These are phyloP conservation scores for Seriola aureovittata DNA, from an alignment of 2,113 vertebrate genomes.

Conservation along the genomic window DNA sequence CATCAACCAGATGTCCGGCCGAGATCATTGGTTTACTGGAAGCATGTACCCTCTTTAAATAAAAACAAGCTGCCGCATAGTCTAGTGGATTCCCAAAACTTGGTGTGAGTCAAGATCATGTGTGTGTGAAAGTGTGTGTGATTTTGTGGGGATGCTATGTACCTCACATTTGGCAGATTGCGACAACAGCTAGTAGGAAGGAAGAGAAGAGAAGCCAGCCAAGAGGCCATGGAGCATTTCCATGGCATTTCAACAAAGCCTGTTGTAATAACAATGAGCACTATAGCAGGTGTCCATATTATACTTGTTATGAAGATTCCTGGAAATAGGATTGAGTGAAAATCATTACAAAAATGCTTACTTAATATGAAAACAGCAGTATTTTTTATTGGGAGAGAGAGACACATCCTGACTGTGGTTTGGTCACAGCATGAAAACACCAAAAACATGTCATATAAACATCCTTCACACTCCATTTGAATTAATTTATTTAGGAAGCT, in stretches of 20 bases:
- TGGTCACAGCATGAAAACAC: slow-evolving; percentile 51
- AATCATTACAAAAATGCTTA: slow-evolving; percentile 40
- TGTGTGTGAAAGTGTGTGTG: slow-evolving; percentile 39
- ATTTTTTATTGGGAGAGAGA: slow-evolving; percentile 55
- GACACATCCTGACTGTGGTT: slow-evolving; percentile 51
- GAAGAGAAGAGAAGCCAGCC: slow-evolving; percentile 65
- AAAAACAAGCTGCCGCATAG: slow-evolving; percentile 63
- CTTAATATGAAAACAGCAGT: slow-evolving; percentile 53
- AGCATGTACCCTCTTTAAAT: slow-evolving; percentile 56
- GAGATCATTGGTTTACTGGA: slow-evolving; percentile 72
- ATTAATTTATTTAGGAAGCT: slow-evolving; percentile 61
- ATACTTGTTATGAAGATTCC: slow-evolving; percentile 58
- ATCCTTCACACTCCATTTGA: slow-evolving; percentile 62
- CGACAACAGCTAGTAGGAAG: slow-evolving; percentile 65
- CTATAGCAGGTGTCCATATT: slow-evolving; percentile 71
- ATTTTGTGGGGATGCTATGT: slow-evolving; percentile 34
- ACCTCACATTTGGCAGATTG: slow-evolving; percentile 64
- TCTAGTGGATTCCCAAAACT: slow-evolving; percentile 62
- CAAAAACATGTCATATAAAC: slow-evolving; percentile 65
- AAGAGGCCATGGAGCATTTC: slow-evolving; percentile 72
- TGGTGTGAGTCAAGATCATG: slow-evolving; percentile 68
- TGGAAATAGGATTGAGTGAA: slow-evolving; percentile 44
- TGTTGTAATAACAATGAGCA: slow-evolving; percentile 74
- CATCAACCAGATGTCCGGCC: slow-evolving; percentile 62
- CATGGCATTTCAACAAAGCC: slow-evolving; percentile 71